Evolutionary conservation across 2,888 invertebrate species (phyloP), one percentile per base, ranked within the genome.

Genomic region (Chloroclystis v-ata): DNA sequence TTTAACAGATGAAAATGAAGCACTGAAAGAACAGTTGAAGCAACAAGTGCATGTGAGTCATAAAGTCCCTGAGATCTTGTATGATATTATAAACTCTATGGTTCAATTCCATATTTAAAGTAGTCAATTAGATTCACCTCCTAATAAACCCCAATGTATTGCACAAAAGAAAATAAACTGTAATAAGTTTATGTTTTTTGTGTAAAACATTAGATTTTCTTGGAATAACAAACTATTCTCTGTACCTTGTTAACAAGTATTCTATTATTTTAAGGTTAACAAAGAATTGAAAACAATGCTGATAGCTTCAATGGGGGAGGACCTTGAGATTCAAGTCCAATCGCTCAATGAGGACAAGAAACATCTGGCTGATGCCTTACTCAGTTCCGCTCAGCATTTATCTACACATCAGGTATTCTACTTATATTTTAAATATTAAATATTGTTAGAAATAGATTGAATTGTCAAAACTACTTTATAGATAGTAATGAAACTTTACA

Each of bases 251-350:
- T n/a, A n/a, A n/a, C n/a, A n/a, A n/a, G n/a, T n/a, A n/a, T n/a
- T n/a, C n/a, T 20, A 35, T 11, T 20, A 10, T 33, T 8, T 37
- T 37, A 54, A 95, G 93, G 95, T 97, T 0, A 98, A 97, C 78
- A 92, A 94, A 43, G 98, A 98, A 79, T 84, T 98, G 43, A 98
- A 98, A 76, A 96, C 95, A 65, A 90, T 98, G 75, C 78, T 98
- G 45, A 97, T 98, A 4, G 97, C 98, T 6, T 97, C 97, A 9
- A 95, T 98, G 61, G 98, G 97, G 5, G 98, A 97, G 79, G 98
- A 98, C 81, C 89, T 98, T 43, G 94, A 97, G 78, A 93, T 92
- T 1, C 92, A 94, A 70, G 96, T 98, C 2, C 96, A 97, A 69
- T 92, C 95, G 49, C 85, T 98, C 20, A 97, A 96, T 9, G 95